These are phyloP conservation scores for Triplophysa bombifrons DNA, from an alignment of 2,797 vertebrate species.

Conservation along the genomic window DNA sequence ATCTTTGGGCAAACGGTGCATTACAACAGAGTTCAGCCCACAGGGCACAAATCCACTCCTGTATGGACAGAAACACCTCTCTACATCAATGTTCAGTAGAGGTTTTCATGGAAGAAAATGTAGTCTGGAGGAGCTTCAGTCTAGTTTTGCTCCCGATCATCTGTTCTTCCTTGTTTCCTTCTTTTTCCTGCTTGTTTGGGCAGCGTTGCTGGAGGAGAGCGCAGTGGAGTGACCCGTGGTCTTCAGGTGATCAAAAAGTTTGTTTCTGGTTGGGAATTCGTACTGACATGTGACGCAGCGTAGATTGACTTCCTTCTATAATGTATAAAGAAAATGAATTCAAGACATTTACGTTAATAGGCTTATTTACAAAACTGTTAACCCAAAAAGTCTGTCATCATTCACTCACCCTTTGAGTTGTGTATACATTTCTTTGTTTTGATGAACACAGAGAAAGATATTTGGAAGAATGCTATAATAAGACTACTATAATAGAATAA, in stretches of 20 bases:
- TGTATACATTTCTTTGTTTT: no score
- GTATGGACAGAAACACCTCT: background rate
- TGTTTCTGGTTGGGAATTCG: slow-evolving; percentile 91
- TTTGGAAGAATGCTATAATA: no score
- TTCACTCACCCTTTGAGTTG: no score
- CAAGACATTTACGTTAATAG: no score
- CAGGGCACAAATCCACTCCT: slow-evolving; percentile 9
- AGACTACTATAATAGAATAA: no score
- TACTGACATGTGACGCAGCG: slow-evolving; percentile 84
- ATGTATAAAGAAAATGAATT: background rate
- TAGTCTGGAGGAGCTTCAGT: background rate
- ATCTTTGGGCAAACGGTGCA: background rate
- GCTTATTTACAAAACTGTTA: no score
- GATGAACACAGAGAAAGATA: no score
- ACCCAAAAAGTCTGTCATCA: no score
- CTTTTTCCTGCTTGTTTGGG: slow-evolving; percentile 84
- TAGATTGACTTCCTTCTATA: slow-evolving; percentile 78
- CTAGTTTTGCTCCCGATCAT: slow-evolving; percentile 67
- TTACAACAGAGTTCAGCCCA: slow-evolving; percentile 10
- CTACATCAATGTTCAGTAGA: background rate
- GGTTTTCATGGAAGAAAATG: background rate
- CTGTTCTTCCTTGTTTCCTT: slow-evolving; percentile 83
- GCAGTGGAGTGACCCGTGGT: slow-evolving; percentile 86
- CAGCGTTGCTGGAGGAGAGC: slow-evolving; percentile 61
- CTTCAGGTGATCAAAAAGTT: slow-evolving; percentile 94